These are phyloP conservation scores for Morone saxatilis DNA, from an alignment of 2,113 vertebrate genomes.

Conservation along the genomic window DNA sequence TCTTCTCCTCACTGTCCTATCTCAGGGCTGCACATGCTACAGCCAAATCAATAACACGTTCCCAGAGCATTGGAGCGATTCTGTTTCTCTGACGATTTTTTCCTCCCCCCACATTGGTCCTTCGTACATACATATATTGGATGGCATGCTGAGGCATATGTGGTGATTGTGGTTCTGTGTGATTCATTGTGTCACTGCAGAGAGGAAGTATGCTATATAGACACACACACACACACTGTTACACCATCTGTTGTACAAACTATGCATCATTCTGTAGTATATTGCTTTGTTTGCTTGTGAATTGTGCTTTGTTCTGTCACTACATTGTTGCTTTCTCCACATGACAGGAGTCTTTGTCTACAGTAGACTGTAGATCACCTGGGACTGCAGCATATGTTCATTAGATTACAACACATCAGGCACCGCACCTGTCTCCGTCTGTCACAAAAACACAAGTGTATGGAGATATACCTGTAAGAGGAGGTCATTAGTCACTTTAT, in stretches of 20 bases:
- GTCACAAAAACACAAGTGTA: slow-evolving; percentile 18
- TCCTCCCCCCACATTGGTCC: not conserved
- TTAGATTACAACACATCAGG: slow-evolving; percentile 38
- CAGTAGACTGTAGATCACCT: slow-evolving; percentile 13
- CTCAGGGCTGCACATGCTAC: slow-evolving; percentile 28
- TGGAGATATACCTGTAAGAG: slow-evolving; percentile 25
- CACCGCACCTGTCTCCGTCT: slow-evolving; percentile 29
- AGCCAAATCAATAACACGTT: slow-evolving; percentile 5
- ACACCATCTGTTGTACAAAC: slow-evolving; percentile 57
- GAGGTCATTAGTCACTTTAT: slow-evolving; percentile 49
- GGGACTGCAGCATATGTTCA: slow-evolving; percentile 40
- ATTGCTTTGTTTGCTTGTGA: not conserved
- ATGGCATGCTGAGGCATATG: slow-evolving; percentile 5
- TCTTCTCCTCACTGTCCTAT: slow-evolving; percentile 34
- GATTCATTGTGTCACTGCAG: slow-evolving; percentile 50
- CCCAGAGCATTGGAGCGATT: slow-evolving; percentile 9
- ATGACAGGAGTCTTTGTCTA: slow-evolving; percentile 18
- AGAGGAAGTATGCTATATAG: slow-evolving; percentile 50
- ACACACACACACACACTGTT: slow-evolving; percentile 10
- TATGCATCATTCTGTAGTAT: not conserved
- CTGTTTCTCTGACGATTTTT: slow-evolving; percentile 23
- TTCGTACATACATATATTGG: not conserved
- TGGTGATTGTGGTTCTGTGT: slow-evolving; percentile 34
- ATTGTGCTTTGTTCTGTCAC: slow-evolving; percentile 22
- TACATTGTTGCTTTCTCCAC: slow-evolving; percentile 34